Conservation (phyloP, 2,888 invertebrate genomes). For the Zelleria hepariella region DNA sequence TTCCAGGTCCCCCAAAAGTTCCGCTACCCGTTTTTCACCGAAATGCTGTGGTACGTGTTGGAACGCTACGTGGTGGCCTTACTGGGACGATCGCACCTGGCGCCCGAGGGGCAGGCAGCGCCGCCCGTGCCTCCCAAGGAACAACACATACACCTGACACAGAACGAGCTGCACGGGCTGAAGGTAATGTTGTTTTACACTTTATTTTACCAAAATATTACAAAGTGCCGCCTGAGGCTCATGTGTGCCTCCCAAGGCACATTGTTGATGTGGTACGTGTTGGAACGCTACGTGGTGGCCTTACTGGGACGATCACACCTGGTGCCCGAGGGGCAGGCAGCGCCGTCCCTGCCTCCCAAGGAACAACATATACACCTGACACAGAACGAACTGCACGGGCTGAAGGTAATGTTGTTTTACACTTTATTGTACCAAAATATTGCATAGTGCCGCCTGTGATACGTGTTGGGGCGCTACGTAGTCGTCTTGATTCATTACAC, state of each 20-base stretch:
- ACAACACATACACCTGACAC: constrained; percentile 83
- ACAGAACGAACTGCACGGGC: constrained; percentile 26
- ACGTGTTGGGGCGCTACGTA: constrained; percentile 94
- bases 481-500: too few relatives aligned
- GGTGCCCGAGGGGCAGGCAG: constrained; percentile 43
- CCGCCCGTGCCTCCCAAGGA: constrained; percentile 38
- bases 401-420: constrained; percentile 18
- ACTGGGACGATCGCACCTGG: constrained; percentile 85
- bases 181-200: too few relatives aligned
- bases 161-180: constrained; percentile 83
- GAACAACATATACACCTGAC: constrained; percentile 18
- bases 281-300: constrained; percentile 92
- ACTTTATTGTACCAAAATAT: too few relatives aligned
- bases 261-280: constrained; percentile 98
- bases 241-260: too few relatives aligned
- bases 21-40: constrained; percentile 97
- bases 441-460: constrained; percentile 76
- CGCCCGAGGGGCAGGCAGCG: constrained; percentile 40
- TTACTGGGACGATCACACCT: constrained; percentile 88
- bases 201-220: too few relatives aligned
- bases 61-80: constrained; percentile 92
- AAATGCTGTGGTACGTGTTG: constrained; percentile 98
- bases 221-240: neutral
- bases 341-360: constrained; percentile 33
- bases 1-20: constrained; percentile 94